These are phyloP conservation scores for Diorhabda sublineata DNA, from an alignment of 1,140 invertebrate species.

Conservation along the genomic window DNA sequence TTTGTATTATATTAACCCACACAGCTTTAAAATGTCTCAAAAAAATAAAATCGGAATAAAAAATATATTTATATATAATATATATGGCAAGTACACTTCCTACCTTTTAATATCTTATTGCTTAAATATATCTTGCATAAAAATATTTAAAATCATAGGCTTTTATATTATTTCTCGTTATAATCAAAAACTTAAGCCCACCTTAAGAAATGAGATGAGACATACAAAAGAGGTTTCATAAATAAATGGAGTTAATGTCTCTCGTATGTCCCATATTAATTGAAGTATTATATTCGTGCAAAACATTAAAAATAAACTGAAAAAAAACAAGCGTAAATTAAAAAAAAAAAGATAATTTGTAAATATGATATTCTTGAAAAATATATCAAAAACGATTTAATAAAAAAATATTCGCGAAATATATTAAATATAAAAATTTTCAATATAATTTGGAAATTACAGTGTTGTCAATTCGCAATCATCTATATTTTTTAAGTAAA, in stretches of 20 bases:
- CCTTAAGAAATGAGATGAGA: neutral
- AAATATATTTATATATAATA: slow-evolving; percentile 25
- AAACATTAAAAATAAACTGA: neutral
- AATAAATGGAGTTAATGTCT: neutral
- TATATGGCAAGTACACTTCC: slow-evolving; percentile 18
- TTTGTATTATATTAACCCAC: slow-evolving; percentile 18
- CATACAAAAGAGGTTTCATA: neutral
- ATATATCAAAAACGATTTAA: neutral
- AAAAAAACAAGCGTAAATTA: neutral
- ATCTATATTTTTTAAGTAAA: no score
- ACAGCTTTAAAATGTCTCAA: slow-evolving; percentile 20
- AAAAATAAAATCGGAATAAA: slow-evolving; percentile 24
- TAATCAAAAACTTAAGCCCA: slow-evolving; percentile 6
- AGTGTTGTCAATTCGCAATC: no score
- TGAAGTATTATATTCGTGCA: no score
- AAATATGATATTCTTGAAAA: neutral
- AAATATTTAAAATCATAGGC: slow-evolving; percentile 20
- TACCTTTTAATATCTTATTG: slow-evolving; percentile 24
- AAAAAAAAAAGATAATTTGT: neutral
- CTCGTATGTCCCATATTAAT: no score
- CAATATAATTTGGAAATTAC: neutral
- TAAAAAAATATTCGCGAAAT: neutral
- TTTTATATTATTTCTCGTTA: slow-evolving; percentile 12
- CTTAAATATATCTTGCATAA: slow-evolving; percentile 24
- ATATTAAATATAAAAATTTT: neutral